Percentiles rank a stretch among this genome's conserved stretches.
Conservation (phyloP, 2,113 vertebrate genomes). For the Gila orcuttii region DNA sequence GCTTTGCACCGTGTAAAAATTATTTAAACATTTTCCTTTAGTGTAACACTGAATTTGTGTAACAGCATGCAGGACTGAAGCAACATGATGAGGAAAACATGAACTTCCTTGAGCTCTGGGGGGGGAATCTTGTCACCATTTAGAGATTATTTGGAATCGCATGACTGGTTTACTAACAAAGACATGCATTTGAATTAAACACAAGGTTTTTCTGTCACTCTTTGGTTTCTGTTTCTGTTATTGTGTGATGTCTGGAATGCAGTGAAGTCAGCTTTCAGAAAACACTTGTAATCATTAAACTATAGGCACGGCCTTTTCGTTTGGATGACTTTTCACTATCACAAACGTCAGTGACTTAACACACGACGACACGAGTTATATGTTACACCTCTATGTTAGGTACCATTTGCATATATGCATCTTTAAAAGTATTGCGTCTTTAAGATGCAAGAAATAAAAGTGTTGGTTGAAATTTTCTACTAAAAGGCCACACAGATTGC, state of each 20-base stretch:
- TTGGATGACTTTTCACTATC: constrained; percentile 26
- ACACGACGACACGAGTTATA: background rate
- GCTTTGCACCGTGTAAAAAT: background rate
- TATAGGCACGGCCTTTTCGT: constrained; percentile 21
- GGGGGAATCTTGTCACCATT: background rate
- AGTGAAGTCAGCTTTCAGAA: constrained; percentile 8
- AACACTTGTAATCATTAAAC: background rate
- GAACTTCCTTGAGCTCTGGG: background rate
- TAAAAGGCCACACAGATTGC: background rate
- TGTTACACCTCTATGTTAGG: constrained; percentile 7
- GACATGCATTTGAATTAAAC: background rate
- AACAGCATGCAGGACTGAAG: background rate
- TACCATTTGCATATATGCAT: constrained; percentile 32
- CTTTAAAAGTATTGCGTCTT: constrained; percentile 11
- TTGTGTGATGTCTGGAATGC: constrained; percentile 39
- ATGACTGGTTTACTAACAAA: background rate
- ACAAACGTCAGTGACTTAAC: constrained; percentile 16
- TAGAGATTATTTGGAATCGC: background rate
- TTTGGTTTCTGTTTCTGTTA: constrained; percentile 7
- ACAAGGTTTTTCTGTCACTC: constrained; percentile 53
- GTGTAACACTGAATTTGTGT: background rate
- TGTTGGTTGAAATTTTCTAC: background rate
- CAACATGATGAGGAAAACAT: background rate
- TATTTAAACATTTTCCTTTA: background rate
- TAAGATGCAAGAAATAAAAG: constrained; percentile 25